A percentile compares a stretch with the other conserved stretches of the same genome.
phyloP scores from a whole-genome alignment of 2,113 vertebrate species.

The Sebastes fasciatus region DNA sequence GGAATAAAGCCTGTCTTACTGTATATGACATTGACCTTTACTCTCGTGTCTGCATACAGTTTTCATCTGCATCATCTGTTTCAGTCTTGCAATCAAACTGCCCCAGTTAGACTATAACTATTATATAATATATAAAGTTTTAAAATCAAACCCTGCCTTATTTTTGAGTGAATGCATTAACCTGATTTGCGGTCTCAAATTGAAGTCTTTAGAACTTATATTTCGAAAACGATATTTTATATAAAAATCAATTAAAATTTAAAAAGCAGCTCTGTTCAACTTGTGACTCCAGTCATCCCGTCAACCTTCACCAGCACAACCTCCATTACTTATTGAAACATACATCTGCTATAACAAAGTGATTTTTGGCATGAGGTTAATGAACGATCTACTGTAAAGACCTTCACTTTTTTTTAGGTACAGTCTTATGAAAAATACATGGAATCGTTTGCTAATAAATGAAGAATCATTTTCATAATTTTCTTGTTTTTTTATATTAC shows the following conservation, averaged over 20 bases:
- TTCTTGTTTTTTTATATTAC: neutral
- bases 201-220: neutral
- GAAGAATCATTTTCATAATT: neutral
- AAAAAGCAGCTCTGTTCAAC: neutral
- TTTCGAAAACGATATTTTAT: neutral
- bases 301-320: conserved; percentile 7
- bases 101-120: neutral
- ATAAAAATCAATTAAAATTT: neutral
- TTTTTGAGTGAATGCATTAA: neutral
- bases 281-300: neutral
- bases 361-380: neutral
- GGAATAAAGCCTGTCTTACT: neutral
- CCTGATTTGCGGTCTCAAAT: neutral
- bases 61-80: neutral
- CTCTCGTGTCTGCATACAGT: neutral
- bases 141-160: neutral
- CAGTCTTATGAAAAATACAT: neutral
- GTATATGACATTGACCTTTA: neutral
- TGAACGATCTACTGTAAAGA: neutral
- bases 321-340: neutral
- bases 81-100: neutral
- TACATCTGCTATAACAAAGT: neutral
- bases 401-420: neutral
- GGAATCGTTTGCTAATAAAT: neutral
- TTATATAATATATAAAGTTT: neutral